Evolutionary conservation across 64 coral and sea anemone genomes (phyloP).

Genomic region (Anthopleura sola): DNA sequence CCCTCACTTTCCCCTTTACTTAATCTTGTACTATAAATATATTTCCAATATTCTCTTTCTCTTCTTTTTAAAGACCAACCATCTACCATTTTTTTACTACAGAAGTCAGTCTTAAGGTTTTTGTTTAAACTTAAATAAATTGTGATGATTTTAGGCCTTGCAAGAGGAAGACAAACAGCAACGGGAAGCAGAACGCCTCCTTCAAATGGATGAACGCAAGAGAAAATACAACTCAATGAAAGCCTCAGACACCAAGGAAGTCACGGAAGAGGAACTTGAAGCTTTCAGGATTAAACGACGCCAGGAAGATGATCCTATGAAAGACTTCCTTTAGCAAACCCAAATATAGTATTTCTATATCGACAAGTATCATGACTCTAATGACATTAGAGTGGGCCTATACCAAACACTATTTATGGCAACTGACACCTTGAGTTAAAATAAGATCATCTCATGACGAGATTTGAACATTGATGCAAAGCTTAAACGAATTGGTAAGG

Average conservation of each 20-base stretch:
- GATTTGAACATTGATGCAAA: neutral
- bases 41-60: too few relatives aligned
- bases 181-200: slow-evolving; percentile 63
- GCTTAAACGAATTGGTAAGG: neutral
- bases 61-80: too few relatives aligned
- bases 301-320: slow-evolving; percentile 91
- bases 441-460: neutral
- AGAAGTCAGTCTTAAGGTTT: neutral
- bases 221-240: slow-evolving; percentile 85
- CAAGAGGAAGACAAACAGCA: slow-evolving; percentile 82
- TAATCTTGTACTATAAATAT: too few relatives aligned
- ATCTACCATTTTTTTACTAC: neutral
- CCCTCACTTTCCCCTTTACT: too few relatives aligned
- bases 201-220: slow-evolving; percentile 86
- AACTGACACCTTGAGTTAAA: neutral
- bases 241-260: slow-evolving; percentile 73
- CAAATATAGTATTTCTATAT: neutral
- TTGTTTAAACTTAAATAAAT: neutral
- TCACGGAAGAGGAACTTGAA: slow-evolving; percentile 92
- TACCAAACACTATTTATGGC: neutral
- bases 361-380: too few relatives aligned
- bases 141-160: slow-evolving; percentile 52
- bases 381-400: too few relatives aligned
- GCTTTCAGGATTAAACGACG: slow-evolving; percentile 90
- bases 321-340: slow-evolving; percentile 44